A percentile compares a stretch with the other conserved stretches of the same genome.
Conservation (phyloP, 2,113 vertebrate species). For the Phaethornis superciliosus region DNA sequence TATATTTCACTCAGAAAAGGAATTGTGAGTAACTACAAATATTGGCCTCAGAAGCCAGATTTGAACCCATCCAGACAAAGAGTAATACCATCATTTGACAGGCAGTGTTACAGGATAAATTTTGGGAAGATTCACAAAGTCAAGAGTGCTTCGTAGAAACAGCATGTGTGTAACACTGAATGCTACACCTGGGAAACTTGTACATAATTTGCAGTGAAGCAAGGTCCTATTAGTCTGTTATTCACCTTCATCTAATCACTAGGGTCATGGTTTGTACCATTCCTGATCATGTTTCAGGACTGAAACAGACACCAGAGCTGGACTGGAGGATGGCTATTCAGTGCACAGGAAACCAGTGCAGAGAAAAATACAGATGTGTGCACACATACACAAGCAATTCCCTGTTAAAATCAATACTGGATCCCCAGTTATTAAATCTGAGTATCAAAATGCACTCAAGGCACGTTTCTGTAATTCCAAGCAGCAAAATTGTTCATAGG, state of each 20-base stretch:
- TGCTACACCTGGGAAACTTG: background rate
- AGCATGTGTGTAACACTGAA: background rate
- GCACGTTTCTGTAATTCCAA: conserved; percentile 42
- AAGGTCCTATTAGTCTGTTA: background rate
- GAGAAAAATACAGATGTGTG: background rate
- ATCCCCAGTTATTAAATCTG: conserved; percentile 52
- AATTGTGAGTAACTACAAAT: background rate
- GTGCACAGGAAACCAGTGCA: background rate
- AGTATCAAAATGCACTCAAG: conserved; percentile 50
- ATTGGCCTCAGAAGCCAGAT: background rate
- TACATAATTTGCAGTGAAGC: background rate
- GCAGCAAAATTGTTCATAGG: conserved; percentile 30
- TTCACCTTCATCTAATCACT: background rate
- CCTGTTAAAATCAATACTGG: conserved; percentile 52
- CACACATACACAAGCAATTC: background rate
- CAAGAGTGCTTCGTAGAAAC: background rate
- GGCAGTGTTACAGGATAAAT: background rate
- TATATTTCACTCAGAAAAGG: background rate
- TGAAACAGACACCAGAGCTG: background rate
- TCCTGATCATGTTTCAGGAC: background rate
- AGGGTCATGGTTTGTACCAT: background rate
- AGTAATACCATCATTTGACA: background rate
- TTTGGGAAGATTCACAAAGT: background rate
- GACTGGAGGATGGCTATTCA: background rate
- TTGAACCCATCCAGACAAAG: background rate